Base-by-base conservation (phyloP, 2,797 vertebrate species). In the Buphagus erythrorhynchus region DNA sequence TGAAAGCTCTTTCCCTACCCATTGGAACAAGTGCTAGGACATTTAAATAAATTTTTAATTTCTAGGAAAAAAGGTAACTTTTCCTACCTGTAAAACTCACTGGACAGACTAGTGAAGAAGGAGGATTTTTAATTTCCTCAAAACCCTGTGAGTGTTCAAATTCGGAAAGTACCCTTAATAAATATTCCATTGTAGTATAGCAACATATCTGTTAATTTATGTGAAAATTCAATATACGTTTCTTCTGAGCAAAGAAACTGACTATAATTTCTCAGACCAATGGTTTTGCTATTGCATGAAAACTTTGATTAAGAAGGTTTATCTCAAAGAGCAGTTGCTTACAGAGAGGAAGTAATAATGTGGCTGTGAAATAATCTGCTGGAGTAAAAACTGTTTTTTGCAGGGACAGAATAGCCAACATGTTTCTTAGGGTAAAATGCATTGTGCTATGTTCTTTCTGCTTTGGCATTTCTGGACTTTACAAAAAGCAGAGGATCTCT, bases 391-490 rank as follows among this genome's bases (percentile, higher is more conserved):
- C 18, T 57, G 11, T 75, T 46, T 58, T 88, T 72, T 28, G 62
- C 74, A 26, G 33, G 49, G 67, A 65, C 42, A 42, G 63, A 83
- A 49, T 7, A 26, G 45, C 45, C 69, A 12, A 48, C 42, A 67
- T 42, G 25, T 76, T 74, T 88, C 59, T 62, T 49, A 59, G 25
- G 9, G 1, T 45, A 18, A 67, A 94, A 46, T 19, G 45, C 54
- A 16, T 54, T 63, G 33, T 74, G 65, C 67, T 82, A 13, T 36
- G 6, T 42, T 72, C 55, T 82, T 80, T 91, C 43, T 36, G 33
- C 25, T 74, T 38, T 26, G 62, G 49, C 35, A 42, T 89, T 95
- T 91, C 61, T 93, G 88, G n/a, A 88, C 91, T 96, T 92, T 96
- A 73, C 49, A 66, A 92, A 90, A 92, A 78, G 49, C 73, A 84